Conservation (phyloP, 2,113 vertebrate genomes). For the Psittacara wagleri region DNA sequence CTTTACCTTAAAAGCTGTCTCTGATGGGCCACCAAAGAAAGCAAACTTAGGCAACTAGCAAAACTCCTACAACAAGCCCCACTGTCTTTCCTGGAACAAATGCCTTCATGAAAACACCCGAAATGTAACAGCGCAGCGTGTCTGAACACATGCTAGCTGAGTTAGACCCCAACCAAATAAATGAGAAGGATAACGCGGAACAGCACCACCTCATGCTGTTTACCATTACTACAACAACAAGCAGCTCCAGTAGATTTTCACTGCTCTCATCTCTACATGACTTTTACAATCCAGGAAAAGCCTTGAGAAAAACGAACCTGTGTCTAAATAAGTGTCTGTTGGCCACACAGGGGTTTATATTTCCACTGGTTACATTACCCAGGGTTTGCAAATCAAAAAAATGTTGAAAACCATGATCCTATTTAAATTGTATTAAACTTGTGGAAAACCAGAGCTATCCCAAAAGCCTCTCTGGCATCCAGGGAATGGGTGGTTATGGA, state of each 20-base stretch:
- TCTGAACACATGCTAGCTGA: neutral
- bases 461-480: neutral
- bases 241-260: neutral
- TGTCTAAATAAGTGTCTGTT: neutral
- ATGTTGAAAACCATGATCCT: neutral
- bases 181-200: neutral
- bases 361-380: neutral
- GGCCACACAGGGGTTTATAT: neutral
- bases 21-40: neutral
- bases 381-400: neutral
- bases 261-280: neutral
- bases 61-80: neutral
- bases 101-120: fast-evolving
- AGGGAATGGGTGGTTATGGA: neutral
- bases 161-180: neutral
- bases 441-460: neutral
- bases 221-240: neutral
- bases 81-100: neutral
- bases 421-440: neutral
- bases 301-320: neutral
- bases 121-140: neutral
- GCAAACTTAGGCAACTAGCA: neutral
- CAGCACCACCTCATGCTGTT: neutral
- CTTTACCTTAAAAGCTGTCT: neutral
- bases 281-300: neutral